These are phyloP conservation scores for Mustela nigripes DNA, from an alignment of 2,113 vertebrate species.

Conservation along the genomic window DNA sequence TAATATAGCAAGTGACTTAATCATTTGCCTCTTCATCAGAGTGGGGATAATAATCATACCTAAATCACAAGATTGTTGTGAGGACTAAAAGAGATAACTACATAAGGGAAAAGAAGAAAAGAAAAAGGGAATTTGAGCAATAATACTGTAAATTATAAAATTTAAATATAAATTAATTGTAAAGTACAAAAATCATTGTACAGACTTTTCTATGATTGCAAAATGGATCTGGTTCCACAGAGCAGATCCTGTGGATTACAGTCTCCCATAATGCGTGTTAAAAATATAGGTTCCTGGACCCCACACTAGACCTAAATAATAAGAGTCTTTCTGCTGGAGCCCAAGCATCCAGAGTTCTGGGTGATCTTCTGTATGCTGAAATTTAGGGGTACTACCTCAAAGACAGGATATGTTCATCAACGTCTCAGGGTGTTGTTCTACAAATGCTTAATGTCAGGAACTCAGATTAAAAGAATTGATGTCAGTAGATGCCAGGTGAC, in stretches of 20 bases:
- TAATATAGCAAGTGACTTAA: neutral
- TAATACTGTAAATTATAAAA: neutral
- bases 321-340: neutral
- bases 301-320: neutral
- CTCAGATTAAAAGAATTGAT: slow-evolving; percentile 33
- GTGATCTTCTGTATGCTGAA: neutral
- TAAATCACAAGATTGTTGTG: neutral
- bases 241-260: neutral
- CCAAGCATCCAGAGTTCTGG: neutral
- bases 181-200: neutral
- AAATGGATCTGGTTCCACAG: neutral
- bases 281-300: neutral
- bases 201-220: neutral
- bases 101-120: neutral
- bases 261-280: neutral
- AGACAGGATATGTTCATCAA: slow-evolving; percentile 3
- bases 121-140: neutral
- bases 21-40: neutral
- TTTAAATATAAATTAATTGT: neutral
- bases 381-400: neutral
- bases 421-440: slow-evolving; percentile 46
- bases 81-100: neutral
- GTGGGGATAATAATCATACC: neutral
- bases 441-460: neutral
- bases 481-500: neutral